Base-by-base conservation (phyloP, 53 echinoderm and acorn worm species). In the Stichopus horrens region DNA sequence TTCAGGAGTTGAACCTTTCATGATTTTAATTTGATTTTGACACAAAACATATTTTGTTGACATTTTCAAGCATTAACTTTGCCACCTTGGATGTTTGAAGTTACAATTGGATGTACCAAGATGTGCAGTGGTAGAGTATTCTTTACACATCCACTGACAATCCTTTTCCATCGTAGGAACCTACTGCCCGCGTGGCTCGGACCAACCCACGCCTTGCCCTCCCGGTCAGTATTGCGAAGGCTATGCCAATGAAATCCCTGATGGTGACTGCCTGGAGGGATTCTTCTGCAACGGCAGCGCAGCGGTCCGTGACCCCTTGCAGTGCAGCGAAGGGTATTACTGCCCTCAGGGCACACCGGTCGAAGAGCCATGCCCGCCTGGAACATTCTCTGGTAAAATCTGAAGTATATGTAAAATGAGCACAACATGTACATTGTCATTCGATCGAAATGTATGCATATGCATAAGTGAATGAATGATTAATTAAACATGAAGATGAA, bases 281-380 rank as follows among this genome's bases (percentile, higher is more conserved):
- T 97, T 89, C 89, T 97, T 95, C 90, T 97, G 97, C 58, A 97
- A 97, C 86, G 97, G 97, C 23, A 97, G 97, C 63, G 95, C 97
- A 0, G 89, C 91, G 7, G 92, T 92, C 11, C 82, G 73, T 0
- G 95, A 97, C 88, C 95, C 95, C 5, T 81, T 91, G 53, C 83
- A 90, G 74, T 97, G 97, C 63, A 93, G 94, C 52, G 87, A 89
- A 52, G 97, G 97, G 5, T 90, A 97, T 88, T 97, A 97, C 87
- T 97, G 97, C 81, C 97, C 95, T 8, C 87, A 95, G 56, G 97
- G 97, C n/a, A 97, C 97, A 6, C 90, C 90, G 18, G 91, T 97
- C 0, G 95, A 97, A 71, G 95, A 97, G 57, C 95, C 97, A 7
- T 97, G 97, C 63, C 90, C 87, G 81, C 97, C 97, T 18, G 97